These are phyloP conservation scores for Pseudopipra pipra DNA, from an alignment of 2,113 vertebrate genomes.

Conservation along the genomic window DNA sequence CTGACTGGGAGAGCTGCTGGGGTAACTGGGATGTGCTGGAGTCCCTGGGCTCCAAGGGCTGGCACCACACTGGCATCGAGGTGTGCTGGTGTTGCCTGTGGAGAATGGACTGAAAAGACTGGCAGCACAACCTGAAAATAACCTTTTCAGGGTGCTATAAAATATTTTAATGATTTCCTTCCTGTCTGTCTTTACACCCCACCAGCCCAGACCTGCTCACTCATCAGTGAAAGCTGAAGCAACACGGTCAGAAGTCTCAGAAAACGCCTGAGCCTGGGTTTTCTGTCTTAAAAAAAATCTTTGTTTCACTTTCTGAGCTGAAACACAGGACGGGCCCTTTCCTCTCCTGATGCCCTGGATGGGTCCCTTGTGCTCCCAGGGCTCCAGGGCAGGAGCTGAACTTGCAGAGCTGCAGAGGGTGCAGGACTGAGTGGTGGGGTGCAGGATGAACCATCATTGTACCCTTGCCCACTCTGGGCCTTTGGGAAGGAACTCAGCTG, in stretches of 20 bases:
- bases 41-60: not conserved
- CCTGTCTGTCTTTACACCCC: not conserved
- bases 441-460: not conserved
- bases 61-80: too few species aligned
- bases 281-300: not conserved
- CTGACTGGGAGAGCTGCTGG: not conserved
- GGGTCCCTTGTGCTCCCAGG: not conserved
- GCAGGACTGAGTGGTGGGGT: not conserved
- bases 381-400: not conserved
- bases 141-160: not conserved
- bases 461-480: not conserved
- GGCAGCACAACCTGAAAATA: not conserved
- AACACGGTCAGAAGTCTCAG: rapidly evolving
- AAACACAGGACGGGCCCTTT: rapidly evolving
- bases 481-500: slow-evolving; percentile 10
- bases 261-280: rapidly evolving
- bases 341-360: not conserved
- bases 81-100: rapidly evolving
- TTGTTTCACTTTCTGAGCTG: not conserved
- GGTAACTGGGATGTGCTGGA: not conserved
- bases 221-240: not conserved
- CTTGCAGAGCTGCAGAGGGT: not conserved
- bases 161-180: not conserved
- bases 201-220: not conserved
- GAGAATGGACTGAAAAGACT: not conserved